phyloP scores from a whole-genome alignment of 2,888 invertebrate species.

The Cephus sareptanus region DNA sequence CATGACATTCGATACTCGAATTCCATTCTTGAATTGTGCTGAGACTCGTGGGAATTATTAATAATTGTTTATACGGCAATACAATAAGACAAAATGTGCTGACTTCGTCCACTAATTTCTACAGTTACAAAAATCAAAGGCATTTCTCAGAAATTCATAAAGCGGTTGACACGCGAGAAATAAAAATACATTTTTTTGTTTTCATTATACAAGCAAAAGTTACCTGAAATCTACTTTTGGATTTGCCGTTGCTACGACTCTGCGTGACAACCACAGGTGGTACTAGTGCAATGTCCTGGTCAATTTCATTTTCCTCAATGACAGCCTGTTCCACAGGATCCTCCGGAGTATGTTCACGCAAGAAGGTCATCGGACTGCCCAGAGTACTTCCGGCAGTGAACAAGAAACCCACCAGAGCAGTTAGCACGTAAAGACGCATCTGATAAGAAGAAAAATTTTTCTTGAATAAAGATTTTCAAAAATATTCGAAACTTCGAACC shows the following conservation, averaged over 20 bases:
- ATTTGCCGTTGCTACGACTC: slow-evolving; percentile 7
- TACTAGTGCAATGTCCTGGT: slow-evolving; percentile 13
- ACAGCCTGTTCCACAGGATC: slow-evolving; percentile 16
- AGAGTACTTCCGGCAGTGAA: background rate
- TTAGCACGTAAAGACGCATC: background rate
- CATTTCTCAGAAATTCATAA: background rate
- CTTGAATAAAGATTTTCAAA: background rate
- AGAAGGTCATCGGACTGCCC: slow-evolving; percentile 17
- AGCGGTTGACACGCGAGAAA: no score
- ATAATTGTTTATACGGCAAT: background rate
- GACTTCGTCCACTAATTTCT: background rate
- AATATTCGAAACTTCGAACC: no score
- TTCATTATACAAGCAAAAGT: background rate
- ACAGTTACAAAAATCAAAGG: background rate
- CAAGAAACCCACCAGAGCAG: background rate
- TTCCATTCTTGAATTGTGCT: background rate
- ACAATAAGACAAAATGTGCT: background rate
- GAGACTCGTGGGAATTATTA: background rate
- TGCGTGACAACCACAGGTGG: slow-evolving; percentile 12
- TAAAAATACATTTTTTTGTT: no score
- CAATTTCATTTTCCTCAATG: slow-evolving; percentile 20
- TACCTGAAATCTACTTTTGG: slow-evolving; percentile 16
- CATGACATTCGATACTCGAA: background rate
- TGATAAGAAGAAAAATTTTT: background rate
- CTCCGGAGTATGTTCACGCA: slow-evolving; percentile 13